These are phyloP conservation scores for Lepeophtheirus salmonis DNA, from an alignment of 1,140 invertebrate species.

Conservation along the genomic window DNA sequence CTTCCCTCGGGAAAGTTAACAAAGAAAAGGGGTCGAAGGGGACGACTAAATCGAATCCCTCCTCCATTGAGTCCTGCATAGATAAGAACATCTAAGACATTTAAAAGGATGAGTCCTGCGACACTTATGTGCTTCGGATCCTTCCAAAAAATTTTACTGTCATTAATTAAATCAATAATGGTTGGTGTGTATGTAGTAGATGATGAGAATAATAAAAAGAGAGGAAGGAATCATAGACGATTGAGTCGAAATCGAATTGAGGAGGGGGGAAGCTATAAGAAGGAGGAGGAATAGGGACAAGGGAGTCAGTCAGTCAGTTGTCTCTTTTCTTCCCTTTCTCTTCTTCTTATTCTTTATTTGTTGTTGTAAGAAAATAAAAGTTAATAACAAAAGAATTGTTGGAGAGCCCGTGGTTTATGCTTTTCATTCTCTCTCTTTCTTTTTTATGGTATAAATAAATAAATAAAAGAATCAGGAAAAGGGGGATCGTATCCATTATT, in stretches of 20 bases:
- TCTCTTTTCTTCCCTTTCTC: too few species aligned
- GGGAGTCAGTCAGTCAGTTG: too few species aligned
- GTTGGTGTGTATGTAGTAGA: background rate
- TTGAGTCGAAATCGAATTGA: background rate
- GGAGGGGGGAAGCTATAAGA: background rate
- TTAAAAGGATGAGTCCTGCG: background rate
- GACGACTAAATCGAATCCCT: constrained; percentile 28
- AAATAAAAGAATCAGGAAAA: background rate
- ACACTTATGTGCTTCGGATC: constrained; percentile 4
- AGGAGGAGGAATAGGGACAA: too few species aligned
- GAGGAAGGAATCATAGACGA: background rate
- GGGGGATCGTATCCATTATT: too few species aligned
- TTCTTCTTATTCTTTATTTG: background rate
- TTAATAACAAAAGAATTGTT: background rate
- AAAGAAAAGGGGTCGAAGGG: constrained; percentile 32
- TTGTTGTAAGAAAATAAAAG: background rate
- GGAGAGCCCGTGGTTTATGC: background rate
- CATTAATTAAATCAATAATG: background rate
- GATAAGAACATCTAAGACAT: background rate
- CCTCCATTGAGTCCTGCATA: background rate
- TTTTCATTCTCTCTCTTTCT: background rate
- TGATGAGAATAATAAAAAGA: background rate
- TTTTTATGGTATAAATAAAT: background rate
- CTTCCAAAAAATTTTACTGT: background rate
- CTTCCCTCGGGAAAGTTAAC: constrained; percentile 34